Evolutionary conservation across 2,888 invertebrate species (phyloP).

Genomic region (Erebia ligea): DNA sequence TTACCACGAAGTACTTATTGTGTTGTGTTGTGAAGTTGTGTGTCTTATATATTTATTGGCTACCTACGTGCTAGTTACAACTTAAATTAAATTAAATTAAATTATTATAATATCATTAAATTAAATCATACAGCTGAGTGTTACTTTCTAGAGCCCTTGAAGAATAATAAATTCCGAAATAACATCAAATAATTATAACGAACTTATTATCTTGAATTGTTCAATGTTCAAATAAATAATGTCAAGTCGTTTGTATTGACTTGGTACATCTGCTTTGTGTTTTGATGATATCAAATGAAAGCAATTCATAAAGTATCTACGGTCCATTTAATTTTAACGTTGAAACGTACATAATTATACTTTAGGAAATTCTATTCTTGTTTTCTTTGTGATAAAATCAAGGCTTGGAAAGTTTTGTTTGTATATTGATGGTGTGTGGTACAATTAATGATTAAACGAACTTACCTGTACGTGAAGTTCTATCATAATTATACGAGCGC

Average conservation of each 20-base stretch:
- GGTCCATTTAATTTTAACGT: conserved; percentile 7
- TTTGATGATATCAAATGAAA: conserved; percentile 28
- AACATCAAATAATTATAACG: conserved; percentile 11
- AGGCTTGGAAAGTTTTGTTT: neutral
- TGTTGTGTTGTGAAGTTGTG: no score
- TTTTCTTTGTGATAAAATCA: neutral
- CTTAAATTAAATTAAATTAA: no score
- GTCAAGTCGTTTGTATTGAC: conserved; percentile 23
- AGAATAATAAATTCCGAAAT: neutral
- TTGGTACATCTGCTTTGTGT: conserved; percentile 29
- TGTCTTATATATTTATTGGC: no score
- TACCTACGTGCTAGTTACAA: no score
- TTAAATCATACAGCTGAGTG: no score
- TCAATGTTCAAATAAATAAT: conserved; percentile 12
- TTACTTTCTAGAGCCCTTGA: neutral
- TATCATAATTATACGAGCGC: no score
- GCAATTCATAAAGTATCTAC: conserved; percentile 24
- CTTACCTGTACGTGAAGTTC: no score
- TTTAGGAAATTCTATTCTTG: neutral
- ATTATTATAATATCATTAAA: no score
- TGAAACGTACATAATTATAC: neutral
- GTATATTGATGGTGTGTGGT: neutral
- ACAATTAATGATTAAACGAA: no score
- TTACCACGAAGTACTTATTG: no score
- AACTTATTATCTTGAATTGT: conserved; percentile 10